These are phyloP conservation scores for Brenthis ino DNA, from an alignment of 2,888 invertebrate species.

Conservation along the genomic window DNA sequence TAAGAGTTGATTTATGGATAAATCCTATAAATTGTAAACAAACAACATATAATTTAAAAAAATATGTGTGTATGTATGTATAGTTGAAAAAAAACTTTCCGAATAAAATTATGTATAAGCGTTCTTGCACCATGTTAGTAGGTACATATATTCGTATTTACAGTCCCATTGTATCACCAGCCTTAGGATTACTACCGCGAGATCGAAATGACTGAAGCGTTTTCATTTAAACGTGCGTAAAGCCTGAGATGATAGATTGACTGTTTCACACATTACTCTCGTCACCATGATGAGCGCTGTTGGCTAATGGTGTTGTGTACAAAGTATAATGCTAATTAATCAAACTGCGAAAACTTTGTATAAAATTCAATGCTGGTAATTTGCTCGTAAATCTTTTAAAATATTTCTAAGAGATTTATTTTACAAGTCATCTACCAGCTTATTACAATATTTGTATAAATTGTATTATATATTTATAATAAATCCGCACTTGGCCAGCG, in stretches of 20 bases:
- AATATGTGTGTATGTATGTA: too few species aligned
- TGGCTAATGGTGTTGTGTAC: constrained; percentile 6
- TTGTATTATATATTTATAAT: too few species aligned
- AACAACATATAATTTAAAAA: too few species aligned
- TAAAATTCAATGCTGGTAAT: background rate
- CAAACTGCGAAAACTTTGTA: constrained; percentile 4
- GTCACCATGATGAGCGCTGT: constrained; percentile 10
- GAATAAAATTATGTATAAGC: too few species aligned
- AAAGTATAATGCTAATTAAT: constrained; percentile 17
- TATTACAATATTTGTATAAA: too few species aligned
- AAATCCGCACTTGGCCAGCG: too few species aligned
- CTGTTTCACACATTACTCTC: constrained; percentile 1
- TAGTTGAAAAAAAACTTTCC: too few species aligned
- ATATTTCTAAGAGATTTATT: background rate
- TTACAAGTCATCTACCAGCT: too few species aligned
- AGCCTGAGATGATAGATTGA: constrained; percentile 18
- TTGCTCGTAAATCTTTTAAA: background rate
- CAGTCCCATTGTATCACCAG: background rate
- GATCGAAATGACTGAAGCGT: constrained; percentile 1
- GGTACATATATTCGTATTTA: background rate
- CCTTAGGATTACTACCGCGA: background rate
- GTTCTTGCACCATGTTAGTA: too few species aligned
- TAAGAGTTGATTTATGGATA: too few species aligned
- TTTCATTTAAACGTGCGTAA: constrained; percentile 19
- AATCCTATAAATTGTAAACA: too few species aligned